These are phyloP conservation scores for Scyliorhinus canicula DNA, from an alignment of 2,797 vertebrate species.

Conservation along the genomic window DNA sequence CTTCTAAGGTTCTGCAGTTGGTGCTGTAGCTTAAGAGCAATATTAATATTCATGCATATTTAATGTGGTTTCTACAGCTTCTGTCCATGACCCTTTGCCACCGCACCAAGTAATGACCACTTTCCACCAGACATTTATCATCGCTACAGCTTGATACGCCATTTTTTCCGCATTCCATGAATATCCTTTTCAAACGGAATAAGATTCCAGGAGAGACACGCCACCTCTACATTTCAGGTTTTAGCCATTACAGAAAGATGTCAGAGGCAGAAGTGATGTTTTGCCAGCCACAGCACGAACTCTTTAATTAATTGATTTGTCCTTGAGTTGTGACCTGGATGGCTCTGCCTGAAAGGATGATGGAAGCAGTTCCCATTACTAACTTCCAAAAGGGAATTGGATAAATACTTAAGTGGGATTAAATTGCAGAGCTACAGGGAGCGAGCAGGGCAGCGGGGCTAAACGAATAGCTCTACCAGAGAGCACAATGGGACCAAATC, in stretches of 20 bases:
- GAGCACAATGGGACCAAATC: neutral
- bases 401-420: neutral
- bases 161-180: neutral
- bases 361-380: neutral
- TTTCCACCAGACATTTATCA: neutral
- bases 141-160: neutral
- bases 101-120: neutral
- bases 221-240: neutral
- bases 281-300: neutral
- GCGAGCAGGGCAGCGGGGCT: neutral
- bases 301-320: neutral
- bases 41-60: neutral
- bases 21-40: slow-evolving; percentile 11
- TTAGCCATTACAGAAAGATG: neutral
- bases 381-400: neutral
- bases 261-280: neutral
- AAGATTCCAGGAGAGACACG: neutral
- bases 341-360: neutral
- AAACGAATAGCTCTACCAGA: neutral
- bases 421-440: neutral
- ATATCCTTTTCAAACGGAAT: neutral
- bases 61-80: neutral
- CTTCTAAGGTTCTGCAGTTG: neutral
- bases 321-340: neutral
- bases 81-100: neutral